phyloP scores from a whole-genome alignment of 2,888 invertebrate genomes.

The Chrysina gloriosa region DNA sequence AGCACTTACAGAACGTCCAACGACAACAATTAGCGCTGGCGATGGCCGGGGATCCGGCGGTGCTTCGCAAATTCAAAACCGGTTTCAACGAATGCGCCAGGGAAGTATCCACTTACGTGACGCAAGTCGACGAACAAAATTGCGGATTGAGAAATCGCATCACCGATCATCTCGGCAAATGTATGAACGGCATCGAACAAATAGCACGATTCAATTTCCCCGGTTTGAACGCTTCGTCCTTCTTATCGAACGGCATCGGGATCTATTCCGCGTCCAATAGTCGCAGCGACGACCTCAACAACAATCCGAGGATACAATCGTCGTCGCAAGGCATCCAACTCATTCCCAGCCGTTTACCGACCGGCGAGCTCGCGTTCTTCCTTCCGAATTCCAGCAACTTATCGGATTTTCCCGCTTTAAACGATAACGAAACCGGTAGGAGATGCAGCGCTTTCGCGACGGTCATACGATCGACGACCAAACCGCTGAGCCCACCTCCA shows the following conservation, averaged over 20 bases:
- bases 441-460: conserved; percentile 67
- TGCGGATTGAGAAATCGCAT: conserved; percentile 80
- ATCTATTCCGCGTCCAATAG: neutral
- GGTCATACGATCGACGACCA: conserved; percentile 57
- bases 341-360: conserved; percentile 74
- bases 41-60: conserved; percentile 85
- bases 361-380: conserved; percentile 75
- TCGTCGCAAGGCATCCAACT: conserved; percentile 71
- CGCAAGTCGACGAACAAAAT: conserved; percentile 79
- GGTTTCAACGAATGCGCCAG: conserved; percentile 91
- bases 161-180: conserved; percentile 80
- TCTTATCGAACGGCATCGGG: neutral
- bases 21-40: conserved; percentile 87
- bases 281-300: neutral
- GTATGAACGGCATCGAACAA: conserved; percentile 72
- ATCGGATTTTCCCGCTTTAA: conserved; percentile 62
- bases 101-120: conserved; percentile 82
- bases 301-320: neutral
- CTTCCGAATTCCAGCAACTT: conserved; percentile 71
- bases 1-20: conserved; percentile 90
- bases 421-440: conserved; percentile 45
- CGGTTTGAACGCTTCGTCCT: conserved; percentile 45
- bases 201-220: conserved; percentile 60
- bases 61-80: conserved; percentile 85
- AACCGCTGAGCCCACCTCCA: conserved; percentile 72